Percentiles rank a stretch among this genome's conserved stretches.
phyloP scores from a whole-genome alignment of 2,888 invertebrate genomes.

The Epiblema foenella region DNA sequence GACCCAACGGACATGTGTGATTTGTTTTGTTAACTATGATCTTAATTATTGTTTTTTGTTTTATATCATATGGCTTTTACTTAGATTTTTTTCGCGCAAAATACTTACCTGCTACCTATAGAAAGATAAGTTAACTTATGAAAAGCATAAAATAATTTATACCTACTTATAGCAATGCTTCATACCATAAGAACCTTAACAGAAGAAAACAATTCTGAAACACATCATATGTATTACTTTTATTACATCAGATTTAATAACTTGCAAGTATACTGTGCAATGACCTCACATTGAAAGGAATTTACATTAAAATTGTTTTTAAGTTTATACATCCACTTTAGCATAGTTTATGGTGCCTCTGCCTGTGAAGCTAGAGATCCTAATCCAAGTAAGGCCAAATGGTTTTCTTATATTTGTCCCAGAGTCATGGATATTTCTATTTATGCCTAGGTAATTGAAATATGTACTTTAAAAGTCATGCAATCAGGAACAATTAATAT shows the following conservation, averaged over 20 bases:
- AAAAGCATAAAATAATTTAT: not conserved
- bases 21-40: conserved; percentile 8
- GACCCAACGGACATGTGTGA: conserved; percentile 13
- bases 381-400: not conserved
- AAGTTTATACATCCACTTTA: not conserved
- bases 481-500: no score
- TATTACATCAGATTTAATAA: not conserved
- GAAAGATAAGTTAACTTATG: not conserved
- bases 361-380: not conserved
- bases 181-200: no score
- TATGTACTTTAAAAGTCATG: no score
- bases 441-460: no score
- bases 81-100: not conserved
- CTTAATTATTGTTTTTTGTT: not conserved
- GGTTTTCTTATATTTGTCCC: not conserved
- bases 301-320: not conserved
- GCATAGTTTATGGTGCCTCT: not conserved
- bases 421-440: no score
- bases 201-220: not conserved
- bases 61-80: not conserved
- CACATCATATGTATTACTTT: not conserved
- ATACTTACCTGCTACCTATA: not conserved
- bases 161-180: not conserved
- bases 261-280: not conserved
- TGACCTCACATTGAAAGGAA: conserved; percentile 3